A percentile compares a stretch with the other conserved stretches of the same genome.
These are phyloP conservation scores for Strix occidentalis DNA, from an alignment of 2,797 vertebrate genomes.

Conservation along the genomic window DNA sequence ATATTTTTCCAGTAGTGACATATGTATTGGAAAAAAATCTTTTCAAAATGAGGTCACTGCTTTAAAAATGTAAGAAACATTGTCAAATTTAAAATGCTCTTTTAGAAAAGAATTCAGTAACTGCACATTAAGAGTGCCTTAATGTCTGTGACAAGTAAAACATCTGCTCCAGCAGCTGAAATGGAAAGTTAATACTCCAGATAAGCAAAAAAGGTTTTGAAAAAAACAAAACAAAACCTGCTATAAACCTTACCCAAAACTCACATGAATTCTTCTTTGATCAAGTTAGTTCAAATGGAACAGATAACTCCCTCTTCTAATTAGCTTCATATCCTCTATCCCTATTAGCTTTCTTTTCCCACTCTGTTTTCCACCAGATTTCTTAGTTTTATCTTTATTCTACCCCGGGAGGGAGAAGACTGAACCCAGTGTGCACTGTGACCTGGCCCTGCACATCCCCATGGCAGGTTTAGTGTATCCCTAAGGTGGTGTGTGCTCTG, in stretches of 20 bases:
- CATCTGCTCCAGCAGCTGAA: conserved; percentile 46
- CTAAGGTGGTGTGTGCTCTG: rapidly evolving
- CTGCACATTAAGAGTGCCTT: conserved; percentile 58
- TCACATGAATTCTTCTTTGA: conserved; percentile 53
- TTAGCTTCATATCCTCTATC: conserved; percentile 36
- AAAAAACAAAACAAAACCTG: background rate
- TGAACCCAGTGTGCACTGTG: background rate
- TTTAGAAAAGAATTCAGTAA: conserved; percentile 59
- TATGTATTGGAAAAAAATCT: conserved; percentile 49
- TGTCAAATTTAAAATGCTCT: conserved; percentile 73
- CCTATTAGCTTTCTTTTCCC: conserved; percentile 11
- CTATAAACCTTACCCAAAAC: conserved; percentile 40
- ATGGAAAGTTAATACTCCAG: conserved; percentile 51
- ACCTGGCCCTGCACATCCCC: background rate
- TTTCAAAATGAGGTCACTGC: conserved; percentile 60
- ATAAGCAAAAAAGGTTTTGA: conserved; percentile 25
- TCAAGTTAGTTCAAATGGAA: conserved; percentile 58
- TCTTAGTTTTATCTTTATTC: conserved; percentile 4
- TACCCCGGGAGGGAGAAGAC: background rate
- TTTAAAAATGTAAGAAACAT: conserved; percentile 70
- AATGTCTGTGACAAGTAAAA: conserved; percentile 59
- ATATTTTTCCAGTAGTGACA: conserved; percentile 60
- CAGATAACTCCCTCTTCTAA: conserved; percentile 39
- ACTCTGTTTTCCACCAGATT: background rate
- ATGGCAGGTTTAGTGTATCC: background rate